Base-by-base conservation (phyloP, 2,888 invertebrate genomes). In the Tachina fera region DNA sequence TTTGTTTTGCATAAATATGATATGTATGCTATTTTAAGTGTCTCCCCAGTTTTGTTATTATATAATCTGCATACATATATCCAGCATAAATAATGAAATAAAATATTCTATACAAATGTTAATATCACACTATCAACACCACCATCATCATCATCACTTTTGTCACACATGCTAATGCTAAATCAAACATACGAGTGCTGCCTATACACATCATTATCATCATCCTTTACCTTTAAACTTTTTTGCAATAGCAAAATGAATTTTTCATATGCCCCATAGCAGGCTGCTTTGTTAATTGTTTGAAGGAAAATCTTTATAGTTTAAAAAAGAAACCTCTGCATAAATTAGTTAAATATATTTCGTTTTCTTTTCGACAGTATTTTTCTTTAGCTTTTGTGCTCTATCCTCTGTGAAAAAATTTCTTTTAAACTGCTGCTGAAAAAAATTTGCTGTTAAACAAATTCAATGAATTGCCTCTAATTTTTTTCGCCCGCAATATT, bases 261-360 rank as follows among this genome's bases (percentile, higher is more conserved):
- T 65, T 11, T 56, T 70, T 56, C 41, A 47, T 70, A 47, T 70
- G 56, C 16, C n/a, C 53, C 41, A 68, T 13, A 53, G 61, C 56
- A 47, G 63, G 11, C 47, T 43, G 75, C 56, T 58, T 75, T 56
- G 63, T 76, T 63, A 45, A 68, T 47, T 61, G 39, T 16, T 31
- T 65, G 53, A 43, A 41, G 39, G 41, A 1, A 65, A 58, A 39
- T 41, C 19, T 65, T 41, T 13, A 41, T 16, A 71, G 58, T 47
- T 14, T 43, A 60, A 47, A 76, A 71, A 45, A 71, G 47, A 14
- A 39, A 31, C 5, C 22, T 41, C 19, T 60, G 75, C 71, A 86
- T 86, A 75, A 86, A 85, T 85, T 78, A 75, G 81, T 78, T 70
- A 56, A 39, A 51, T 16, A 65, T 43, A 67, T 79, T 71, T 78